Percentiles rank a stretch among this genome's conserved stretches.
Evolutionary conservation across 1,140 invertebrate genomes (phyloP).

Genomic region (Plodia interpunctella): DNA sequence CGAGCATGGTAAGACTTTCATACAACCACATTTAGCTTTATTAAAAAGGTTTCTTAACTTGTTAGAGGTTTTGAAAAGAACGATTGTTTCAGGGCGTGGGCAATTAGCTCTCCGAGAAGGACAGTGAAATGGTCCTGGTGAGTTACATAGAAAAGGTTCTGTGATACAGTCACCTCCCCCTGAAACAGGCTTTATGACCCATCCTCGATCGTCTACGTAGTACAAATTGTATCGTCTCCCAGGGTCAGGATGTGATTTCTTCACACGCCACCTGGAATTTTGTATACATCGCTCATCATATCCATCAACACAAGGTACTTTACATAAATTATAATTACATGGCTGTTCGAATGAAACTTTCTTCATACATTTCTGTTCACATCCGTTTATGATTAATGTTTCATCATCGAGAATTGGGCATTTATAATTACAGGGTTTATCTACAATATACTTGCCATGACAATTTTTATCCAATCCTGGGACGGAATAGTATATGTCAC

Average conservation of each 20-base stretch:
- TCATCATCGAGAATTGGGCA: no score
- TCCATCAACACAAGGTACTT: no score
- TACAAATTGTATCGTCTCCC: no score
- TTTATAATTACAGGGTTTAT: no score
- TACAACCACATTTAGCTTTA: not conserved
- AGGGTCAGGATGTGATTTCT: conserved; percentile 19
- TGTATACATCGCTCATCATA: not conserved
- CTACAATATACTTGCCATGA: no score
- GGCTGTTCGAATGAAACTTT: no score
- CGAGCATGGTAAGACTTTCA: not conserved
- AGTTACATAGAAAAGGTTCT: not conserved
- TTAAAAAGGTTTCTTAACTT: not conserved
- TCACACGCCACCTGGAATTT: not conserved
- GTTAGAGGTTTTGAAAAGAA: not conserved
- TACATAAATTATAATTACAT: no score
- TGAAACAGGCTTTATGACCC: conserved; percentile 29
- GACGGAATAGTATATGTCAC: no score
- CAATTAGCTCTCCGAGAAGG: not conserved
- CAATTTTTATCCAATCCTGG: no score
- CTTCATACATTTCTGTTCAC: no score
- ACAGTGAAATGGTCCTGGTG: not conserved
- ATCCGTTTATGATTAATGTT: no score
- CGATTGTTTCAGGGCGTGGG: not conserved
- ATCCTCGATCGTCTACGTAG: conserved; percentile 22
- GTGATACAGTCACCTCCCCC: not conserved